A percentile compares a stretch with the other conserved stretches of the same genome.
phyloP scores from a whole-genome alignment of 2,113 vertebrate species.

The Hucho hucho region DNA sequence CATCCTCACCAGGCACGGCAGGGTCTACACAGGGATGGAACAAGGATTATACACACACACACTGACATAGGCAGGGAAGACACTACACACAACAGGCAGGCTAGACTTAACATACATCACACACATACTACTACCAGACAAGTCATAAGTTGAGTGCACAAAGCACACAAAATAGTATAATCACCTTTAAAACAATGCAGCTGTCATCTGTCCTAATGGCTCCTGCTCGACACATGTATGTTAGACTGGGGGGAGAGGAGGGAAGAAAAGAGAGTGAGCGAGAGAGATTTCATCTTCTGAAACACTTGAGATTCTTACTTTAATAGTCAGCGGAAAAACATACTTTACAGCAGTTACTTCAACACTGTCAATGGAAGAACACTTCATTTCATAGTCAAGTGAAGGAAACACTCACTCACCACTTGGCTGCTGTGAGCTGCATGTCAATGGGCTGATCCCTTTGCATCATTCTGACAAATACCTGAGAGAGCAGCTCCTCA shows the following conservation, averaged over 20 bases:
- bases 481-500: conserved; percentile 92
- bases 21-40: conserved; percentile 71
- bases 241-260: conserved; percentile 55
- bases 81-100: too few relatives aligned
- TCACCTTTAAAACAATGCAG: conserved; percentile 92
- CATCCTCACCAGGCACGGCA: conserved; percentile 97
- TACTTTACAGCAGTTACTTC: not conserved
- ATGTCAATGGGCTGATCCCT: conserved; percentile 98
- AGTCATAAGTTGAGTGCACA: too few relatives aligned
- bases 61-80: too few relatives aligned
- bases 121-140: too few relatives aligned
- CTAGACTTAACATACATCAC: too few relatives aligned
- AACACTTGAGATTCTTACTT: too few relatives aligned
- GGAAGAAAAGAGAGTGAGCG: too few relatives aligned
- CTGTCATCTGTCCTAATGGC: conserved; percentile 90
- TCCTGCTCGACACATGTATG: conserved; percentile 98
- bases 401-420: conserved; percentile 73
- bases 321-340: too few relatives aligned
- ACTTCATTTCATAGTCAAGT: not conserved
- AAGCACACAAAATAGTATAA: not conserved
- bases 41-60: not conserved
- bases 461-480: conserved; percentile 99
- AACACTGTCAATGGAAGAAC: not conserved
- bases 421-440: conserved; percentile 99
- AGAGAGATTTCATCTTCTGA: not conserved